phyloP scores from a whole-genome alignment of 2,113 vertebrate genomes.

The Hyla sarda region DNA sequence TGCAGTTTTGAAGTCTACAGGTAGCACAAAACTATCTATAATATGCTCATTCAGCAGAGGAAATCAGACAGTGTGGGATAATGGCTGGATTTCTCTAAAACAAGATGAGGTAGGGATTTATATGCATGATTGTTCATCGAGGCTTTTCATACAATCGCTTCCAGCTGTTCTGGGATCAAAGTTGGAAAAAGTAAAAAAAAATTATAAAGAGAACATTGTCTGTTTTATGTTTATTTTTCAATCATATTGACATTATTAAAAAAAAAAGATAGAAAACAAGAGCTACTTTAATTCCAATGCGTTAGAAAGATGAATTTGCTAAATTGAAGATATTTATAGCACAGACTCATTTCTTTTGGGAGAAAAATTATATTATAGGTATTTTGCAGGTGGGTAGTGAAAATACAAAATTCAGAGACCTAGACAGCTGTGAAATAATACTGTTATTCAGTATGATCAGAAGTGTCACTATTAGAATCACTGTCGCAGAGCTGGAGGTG shows the following conservation, averaged over 20 bases:
- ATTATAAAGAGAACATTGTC: background rate
- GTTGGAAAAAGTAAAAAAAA: constrained; percentile 18
- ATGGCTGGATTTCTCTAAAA: constrained; percentile 41
- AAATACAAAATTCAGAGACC: background rate
- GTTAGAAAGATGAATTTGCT: background rate
- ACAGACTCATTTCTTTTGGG: background rate
- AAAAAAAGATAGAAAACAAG: background rate
- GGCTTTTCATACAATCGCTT: constrained; percentile 19
- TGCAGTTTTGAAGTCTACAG: constrained; percentile 25
- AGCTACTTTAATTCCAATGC: background rate
- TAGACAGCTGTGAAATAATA: background rate
- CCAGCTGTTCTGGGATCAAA: constrained; percentile 39
- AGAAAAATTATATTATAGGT: background rate
- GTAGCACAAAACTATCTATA: constrained; percentile 18
- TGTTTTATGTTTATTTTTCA: background rate
- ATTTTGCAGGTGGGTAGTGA: background rate
- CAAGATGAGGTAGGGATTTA: constrained; percentile 27
- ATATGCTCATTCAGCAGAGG: constrained; percentile 51
- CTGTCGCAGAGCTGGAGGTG: no score
- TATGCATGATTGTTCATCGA: constrained; percentile 24
- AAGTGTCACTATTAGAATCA: no score
- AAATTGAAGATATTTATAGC: background rate
- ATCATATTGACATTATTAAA: background rate
- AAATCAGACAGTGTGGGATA: constrained; percentile 52
- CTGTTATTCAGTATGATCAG: no score